Percentiles rank a stretch among this genome's conserved stretches.
phyloP scores from a whole-genome alignment of 2,113 vertebrate species.

The Desmodus rotundus region DNA sequence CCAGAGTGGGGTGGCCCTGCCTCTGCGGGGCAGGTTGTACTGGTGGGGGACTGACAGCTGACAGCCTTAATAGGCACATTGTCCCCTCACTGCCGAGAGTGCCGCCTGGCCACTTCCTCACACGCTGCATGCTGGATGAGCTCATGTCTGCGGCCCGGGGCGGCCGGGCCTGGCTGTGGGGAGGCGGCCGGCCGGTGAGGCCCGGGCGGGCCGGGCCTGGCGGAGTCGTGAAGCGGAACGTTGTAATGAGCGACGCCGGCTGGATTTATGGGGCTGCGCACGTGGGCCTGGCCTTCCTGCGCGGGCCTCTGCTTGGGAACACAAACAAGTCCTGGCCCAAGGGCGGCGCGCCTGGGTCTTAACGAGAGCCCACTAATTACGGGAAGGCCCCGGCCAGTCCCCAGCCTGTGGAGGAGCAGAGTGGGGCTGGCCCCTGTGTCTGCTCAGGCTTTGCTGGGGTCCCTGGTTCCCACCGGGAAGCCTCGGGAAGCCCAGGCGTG shows the following conservation, averaged over 20 bases:
- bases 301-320: constrained; percentile 57
- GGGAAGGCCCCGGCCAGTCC: constrained; percentile 26
- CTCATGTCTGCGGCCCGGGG: constrained; percentile 30
- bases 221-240: constrained; percentile 43
- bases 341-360: constrained; percentile 68
- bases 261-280: constrained; percentile 69
- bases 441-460: background rate
- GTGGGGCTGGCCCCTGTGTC: background rate
- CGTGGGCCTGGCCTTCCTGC: constrained; percentile 59
- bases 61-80: constrained; percentile 69
- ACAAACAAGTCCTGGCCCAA: constrained; percentile 70
- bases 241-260: constrained; percentile 66
- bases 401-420: background rate
- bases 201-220: background rate
- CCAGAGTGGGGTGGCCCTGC: constrained; percentile 42
- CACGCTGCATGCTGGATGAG: constrained; percentile 27
- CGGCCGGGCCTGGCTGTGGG: constrained; percentile 6
- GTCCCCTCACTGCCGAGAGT: constrained; percentile 35
- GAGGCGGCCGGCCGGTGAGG: background rate
- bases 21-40: background rate
- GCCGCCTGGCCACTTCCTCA: constrained; percentile 47
- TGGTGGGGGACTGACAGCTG: background rate
- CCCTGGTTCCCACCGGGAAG: background rate
- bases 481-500: background rate
- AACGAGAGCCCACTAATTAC: constrained; percentile 66